Base-by-base conservation (phyloP, 2,113 vertebrate genomes). In the Eptesicus fuscus region DNA sequence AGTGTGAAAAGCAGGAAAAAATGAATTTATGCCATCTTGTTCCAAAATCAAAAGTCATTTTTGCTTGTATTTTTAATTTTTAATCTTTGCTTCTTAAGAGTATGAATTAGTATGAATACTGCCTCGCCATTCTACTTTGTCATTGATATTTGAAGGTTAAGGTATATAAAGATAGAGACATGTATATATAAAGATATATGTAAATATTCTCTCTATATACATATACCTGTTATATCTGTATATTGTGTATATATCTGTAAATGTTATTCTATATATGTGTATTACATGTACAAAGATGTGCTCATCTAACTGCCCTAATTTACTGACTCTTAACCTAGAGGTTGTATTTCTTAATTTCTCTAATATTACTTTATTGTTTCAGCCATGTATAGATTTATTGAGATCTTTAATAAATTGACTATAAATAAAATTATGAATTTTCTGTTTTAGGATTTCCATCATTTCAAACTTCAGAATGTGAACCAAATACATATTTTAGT, bases 321-420 rank as follows among this genome's bases (percentile, higher is more conserved):
- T 93, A 90, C 37, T 13, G n/a, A 10, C 13, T 93, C 1, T 90
- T 90, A 94, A 73, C 30, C 12, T 86, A 42, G 90, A 71, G 37
- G 76, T 76, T 70, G 37, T 88, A 71, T 84, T 25, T 89, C 35
- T 23, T 90, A 17, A 78, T 92, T 91, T 95, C 77, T 90, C 5
- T 96, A 49, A n/a, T 12, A 73, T 59, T 88, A 83, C 20, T 90
- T 91, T 5, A 53, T 95, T 94, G 73, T 82, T 86, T 87, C 83
- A 93, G 9, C 37, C 95, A 1, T 90, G 4, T 42, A 51, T 28
- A 76, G 28, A 47, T 91, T 92, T 88, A 88, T 47, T 88, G 28
- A 76, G 8, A 71, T 83, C 9, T 96, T 76, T n/a, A 95, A 25
- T 71, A 85, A 94, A 71, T 63, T 94, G 35, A 82, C 6, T 79